A percentile compares a stretch with the other conserved stretches of the same genome.
Evolutionary conservation across 53 echinoderm and acorn worm species (phyloP).

Genomic region (Temnopleurus reevesii): DNA sequence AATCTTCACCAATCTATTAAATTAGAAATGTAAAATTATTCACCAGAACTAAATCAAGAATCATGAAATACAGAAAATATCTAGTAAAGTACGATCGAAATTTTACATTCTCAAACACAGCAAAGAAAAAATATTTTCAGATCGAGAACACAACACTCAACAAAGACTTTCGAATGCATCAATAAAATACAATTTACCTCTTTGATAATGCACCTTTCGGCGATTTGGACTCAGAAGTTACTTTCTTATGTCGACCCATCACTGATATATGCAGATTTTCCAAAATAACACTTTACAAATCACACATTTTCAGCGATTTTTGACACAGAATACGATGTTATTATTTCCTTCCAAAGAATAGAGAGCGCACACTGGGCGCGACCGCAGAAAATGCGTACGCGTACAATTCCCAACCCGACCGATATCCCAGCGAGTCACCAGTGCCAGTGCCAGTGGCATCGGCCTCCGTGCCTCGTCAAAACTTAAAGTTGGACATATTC

Average conservation of each 20-base stretch:
- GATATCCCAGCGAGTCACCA: background rate
- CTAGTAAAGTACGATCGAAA: background rate
- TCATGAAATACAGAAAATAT: background rate
- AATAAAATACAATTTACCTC: conserved; percentile 15
- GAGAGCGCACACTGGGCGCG: background rate
- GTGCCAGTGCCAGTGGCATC: background rate
- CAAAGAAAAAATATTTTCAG: background rate
- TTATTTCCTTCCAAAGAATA: background rate
- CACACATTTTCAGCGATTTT: background rate
- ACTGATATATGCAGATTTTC: background rate
- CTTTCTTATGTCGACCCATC: conserved; percentile 49
- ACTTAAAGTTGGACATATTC: too few species aligned
- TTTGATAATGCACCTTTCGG: conserved; percentile 26
- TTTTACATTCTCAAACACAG: conserved; percentile 5
- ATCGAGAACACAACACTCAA: conserved; percentile 5
- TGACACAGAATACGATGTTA: background rate
- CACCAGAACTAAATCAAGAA: too few species aligned
- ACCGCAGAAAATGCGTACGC: background rate
- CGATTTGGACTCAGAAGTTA: background rate
- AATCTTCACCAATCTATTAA: background rate
- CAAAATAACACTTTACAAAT: background rate
- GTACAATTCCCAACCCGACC: background rate
- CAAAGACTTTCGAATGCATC: background rate
- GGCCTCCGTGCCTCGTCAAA: background rate
- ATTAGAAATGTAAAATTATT: background rate